Base-by-base conservation (phyloP, 2,888 invertebrate species). In the Drosophila borborema region DNA sequence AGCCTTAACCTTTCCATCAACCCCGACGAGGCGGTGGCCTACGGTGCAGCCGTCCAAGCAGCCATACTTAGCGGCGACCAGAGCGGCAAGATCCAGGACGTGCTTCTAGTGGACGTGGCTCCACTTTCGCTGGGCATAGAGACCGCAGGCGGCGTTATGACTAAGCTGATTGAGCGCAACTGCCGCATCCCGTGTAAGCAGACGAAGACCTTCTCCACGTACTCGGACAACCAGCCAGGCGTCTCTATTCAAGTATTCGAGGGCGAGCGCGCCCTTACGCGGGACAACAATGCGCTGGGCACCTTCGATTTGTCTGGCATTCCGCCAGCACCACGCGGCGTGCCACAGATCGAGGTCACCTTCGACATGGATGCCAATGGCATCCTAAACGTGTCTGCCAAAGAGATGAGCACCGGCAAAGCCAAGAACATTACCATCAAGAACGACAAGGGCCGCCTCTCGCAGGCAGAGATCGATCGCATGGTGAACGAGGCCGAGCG, bases 281-380 rank as follows among this genome's bases (percentile, higher is more conserved):
- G 18, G 23, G 70, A 69, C 53, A 69, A 69, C 59, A 69, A 69
- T 40, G 45, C 70, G 10, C 31, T 69, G 71, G 69, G 69, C 40
- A 69, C 70, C 8, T 69, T 69, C 20, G 69, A 69, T 23, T 36
- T 69, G 45, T 69, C 69, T 7, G 63, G 63, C 23, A 63, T 99
- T 91, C 98, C 98, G 3, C 98, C 98, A n/a, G 97, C 97, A 92
- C 98, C 96, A 71, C 96, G 95, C 80, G 99, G 96, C 91, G 98
- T 96, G 77, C 98, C 95, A 77, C 97, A 95, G 93, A 98, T 95
- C 94, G 98, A 97, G 92, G 96, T 97, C 31, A 96, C 96, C 46
- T 97, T 97, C 91, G 92, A 92, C 63, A 95, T 96, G 90, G 98
- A 98, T 90, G 98, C 98, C 55, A 98, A 99, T 93, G 99, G 99